These are phyloP conservation scores for Murina feae DNA, from an alignment of 2,113 vertebrate genomes.

Conservation along the genomic window DNA sequence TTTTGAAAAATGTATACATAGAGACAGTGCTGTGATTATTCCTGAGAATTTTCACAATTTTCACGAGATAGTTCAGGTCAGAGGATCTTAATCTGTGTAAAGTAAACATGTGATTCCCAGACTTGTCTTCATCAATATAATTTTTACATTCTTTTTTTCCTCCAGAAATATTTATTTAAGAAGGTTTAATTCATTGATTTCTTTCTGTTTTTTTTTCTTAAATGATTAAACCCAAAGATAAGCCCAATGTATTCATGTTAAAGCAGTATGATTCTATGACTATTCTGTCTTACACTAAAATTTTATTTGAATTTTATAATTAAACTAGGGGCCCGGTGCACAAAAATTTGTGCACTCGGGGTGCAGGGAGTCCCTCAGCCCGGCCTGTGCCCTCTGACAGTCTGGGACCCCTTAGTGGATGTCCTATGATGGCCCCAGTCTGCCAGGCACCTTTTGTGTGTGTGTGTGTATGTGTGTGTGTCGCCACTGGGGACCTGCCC, in stretches of 20 bases:
- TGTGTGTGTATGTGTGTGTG: no score
- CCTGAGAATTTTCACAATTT: conserved; percentile 2
- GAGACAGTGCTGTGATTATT: background rate
- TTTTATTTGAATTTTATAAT: conserved; percentile 31
- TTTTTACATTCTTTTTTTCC: background rate
- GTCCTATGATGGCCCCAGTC: no score
- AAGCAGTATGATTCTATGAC: background rate
- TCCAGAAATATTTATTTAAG: background rate
- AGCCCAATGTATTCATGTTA: background rate
- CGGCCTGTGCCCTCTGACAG: no score
- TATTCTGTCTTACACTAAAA: conserved; percentile 6
- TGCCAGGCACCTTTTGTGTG: no score
- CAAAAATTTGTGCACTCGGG: no score
- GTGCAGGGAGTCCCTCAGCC: no score
- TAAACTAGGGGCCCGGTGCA: no score
- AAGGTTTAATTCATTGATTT: conserved; percentile 20
- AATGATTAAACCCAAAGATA: conserved; percentile 1
- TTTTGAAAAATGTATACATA: background rate
- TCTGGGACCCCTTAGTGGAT: no score
- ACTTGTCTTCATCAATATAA: background rate
- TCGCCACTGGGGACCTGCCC: no score
- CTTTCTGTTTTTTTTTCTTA: background rate
- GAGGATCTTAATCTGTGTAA: background rate
- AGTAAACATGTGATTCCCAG: background rate
- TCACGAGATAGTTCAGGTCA: background rate